Evolutionary conservation across 2,888 invertebrate species (phyloP), one percentile per base, ranked within the genome.

Genomic region (Diarsia rubi): DNA sequence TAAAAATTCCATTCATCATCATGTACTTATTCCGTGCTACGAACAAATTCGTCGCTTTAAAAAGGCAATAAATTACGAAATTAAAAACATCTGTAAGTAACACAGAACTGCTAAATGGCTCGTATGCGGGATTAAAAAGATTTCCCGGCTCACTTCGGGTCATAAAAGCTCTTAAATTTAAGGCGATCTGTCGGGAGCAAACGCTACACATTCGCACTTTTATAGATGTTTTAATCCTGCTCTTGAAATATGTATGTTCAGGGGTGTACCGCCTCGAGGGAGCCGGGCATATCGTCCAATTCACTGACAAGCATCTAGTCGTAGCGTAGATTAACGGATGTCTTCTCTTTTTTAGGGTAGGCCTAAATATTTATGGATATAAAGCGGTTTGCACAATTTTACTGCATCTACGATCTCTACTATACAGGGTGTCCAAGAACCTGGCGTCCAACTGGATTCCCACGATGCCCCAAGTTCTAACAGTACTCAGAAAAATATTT

Each of bases 241-340:
- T 92, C 95, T 96, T 96, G 95, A 96, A 96, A 95, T 96, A 95
- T 96, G 95, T 93, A 95, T 96, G 95, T 93, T 91, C 82, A 86
- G 87, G 93, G 92, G 81, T 73, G 52, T 69, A 69, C 73, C 65
- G 77, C 75, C 71, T 67, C 70, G 78, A 87, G 88, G 92, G 91
- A 90, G 71, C 65, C 73, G 73, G 87, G 92, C 91, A 90, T 86
- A 86, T 85, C 85, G 91, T 92, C 91, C 93, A 92, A 93, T 94
- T 92, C 93, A 91, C 89, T 90, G 92, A 93, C 91, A 91, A 91
- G 72, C 91, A 90, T 92, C 93, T 86, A 88, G 78, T 76, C 68
- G 89, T 83, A 67, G 88, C 82, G 72, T 85, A 84, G 94, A 94
- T 95, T 94, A 94, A 93, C 92, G 86, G 88, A 90, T 89, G 87